Evolutionary conservation across 2,888 invertebrate genomes (phyloP), one percentile per base, ranked within the genome.

Genomic region (Beris chalybata): DNA sequence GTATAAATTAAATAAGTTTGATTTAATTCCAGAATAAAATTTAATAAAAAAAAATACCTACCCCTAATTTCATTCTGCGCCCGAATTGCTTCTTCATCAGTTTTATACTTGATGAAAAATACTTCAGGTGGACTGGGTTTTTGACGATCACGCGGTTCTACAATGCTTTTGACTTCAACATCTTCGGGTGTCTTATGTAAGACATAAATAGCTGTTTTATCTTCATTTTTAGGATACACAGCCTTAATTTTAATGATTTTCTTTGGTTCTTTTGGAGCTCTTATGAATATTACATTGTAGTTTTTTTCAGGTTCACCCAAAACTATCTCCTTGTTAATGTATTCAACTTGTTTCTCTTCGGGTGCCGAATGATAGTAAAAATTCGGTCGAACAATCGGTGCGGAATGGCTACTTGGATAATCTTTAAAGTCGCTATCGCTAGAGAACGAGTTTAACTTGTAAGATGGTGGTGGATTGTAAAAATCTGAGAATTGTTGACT

Each of bases 311-410:
- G 4, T 22, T 44, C 29, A 6, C 11, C 57, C 13, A 45, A 22
- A 3, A 12, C 12, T 12, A 58, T 13, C 22, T 58, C 32, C 9
- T 58, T 44, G n/a, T 6, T 29, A 30, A 45, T 58, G 11, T 12
- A 13, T 58, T 47, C 47, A 22, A 58, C 57, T 29, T 44, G 44
- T 30, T 58, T 5, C 4, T 45, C 57, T 12, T 58, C 45, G 12
- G 57, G 47, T 6, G 45, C 57, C 12, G 47, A 44, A 15, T 45
- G 47, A 58, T 45, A 58, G 57, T 58, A 58, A 58, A 58, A 44
- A 45, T 58, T 44, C 57, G 44, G 44, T 9, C 30, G 30, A 22
- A 58, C 47, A 4, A 12, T 43, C 15, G 5, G 11, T 15, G 56
- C 5, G 3, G 9, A 4, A 9, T 56, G 38, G n/a, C 56, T 56